These are phyloP conservation scores for Intellagama lesueurii DNA, from an alignment of 2,797 vertebrate species.

Conservation along the genomic window DNA sequence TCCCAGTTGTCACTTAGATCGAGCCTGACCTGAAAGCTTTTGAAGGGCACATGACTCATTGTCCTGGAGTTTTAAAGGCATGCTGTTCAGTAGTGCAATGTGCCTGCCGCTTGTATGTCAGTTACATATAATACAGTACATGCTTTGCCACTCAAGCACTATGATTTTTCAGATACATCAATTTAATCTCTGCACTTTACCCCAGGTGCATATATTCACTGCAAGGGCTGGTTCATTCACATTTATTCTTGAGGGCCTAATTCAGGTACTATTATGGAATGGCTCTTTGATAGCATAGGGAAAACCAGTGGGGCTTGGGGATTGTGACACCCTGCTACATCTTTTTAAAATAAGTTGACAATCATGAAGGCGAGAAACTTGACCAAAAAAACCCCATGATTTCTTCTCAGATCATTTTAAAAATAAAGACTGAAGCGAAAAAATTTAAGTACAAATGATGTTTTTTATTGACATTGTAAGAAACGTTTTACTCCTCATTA, in stretches of 20 bases:
- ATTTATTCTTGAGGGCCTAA: not conserved
- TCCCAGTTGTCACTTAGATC: not conserved
- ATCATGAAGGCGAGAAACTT: not conserved
- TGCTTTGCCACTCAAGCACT: not conserved
- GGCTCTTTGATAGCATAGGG: not conserved
- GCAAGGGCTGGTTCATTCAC: not conserved
- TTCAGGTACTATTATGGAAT: not conserved
- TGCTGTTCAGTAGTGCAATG: not conserved
- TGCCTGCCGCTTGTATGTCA: not conserved
- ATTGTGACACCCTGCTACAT: not conserved
- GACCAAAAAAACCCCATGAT: not conserved
- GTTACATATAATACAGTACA: not conserved
- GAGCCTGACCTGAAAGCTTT: not conserved
- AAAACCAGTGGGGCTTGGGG: not conserved
- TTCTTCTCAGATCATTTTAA: not conserved
- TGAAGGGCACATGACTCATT: too few species aligned
- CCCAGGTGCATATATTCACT: not conserved
- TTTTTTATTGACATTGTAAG: constrained; percentile 99
- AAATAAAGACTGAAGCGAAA: constrained; percentile 46
- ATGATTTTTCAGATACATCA: not conserved
- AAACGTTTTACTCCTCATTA: constrained; percentile 96
- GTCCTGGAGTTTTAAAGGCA: not conserved
- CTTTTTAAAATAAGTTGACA: not conserved
- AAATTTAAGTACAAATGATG: constrained; percentile 84
- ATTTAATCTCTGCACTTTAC: not conserved